Evolutionary conservation across 2,113 vertebrate species (phyloP), one percentile per base, ranked within the genome.

Genomic region (Psettodes erumei): DNA sequence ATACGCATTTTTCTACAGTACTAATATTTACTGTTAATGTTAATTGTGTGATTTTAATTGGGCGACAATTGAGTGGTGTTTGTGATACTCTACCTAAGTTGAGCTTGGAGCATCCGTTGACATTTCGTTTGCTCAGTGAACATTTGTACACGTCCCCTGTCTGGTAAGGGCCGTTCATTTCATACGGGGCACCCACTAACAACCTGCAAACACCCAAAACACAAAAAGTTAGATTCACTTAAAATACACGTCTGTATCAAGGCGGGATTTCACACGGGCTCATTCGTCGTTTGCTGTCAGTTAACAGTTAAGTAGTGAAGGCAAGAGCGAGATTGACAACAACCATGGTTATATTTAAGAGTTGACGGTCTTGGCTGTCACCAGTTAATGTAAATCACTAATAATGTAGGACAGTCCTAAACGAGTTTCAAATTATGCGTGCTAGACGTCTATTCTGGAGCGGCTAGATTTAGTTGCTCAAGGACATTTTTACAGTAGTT

Each of bases 91-190:
- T 96, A 98, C 97, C 97, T 89, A 99, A 92, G 89, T 99, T 98
- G 90, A 99, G 97, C 68, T 97, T 98, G 88, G 95, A 93, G 88
- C 98, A 99, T 81, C 96, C 95, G 19, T 93, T 91, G 40, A 93
- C 92, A 6, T 94, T 94, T 33, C 95, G 91, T 11, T 93, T 93
- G 64, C 55, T 91, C 81, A 98, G 88, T 0, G 96, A 95, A 76
- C 98, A 99, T 89, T 96, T 98, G 92, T 98, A 99, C 71, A 99
- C 93, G 1, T 99, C 98, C 28, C 98, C 98, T 0, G 97, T 99
- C 89, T 95, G 96, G 93, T 97, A 95, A 21, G 95, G 94, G n/a
- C 97, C 97, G 0, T 95, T 98, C 86, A 94, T 96, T 91, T 99
- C 98, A 47, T 97, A 94, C 0, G 98, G 98, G 12, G 97, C 97